Evolutionary conservation across 2,797 vertebrate genomes (phyloP), one percentile per base, ranked within the genome.

Genomic region (Dromococcyx pavoninus): DNA sequence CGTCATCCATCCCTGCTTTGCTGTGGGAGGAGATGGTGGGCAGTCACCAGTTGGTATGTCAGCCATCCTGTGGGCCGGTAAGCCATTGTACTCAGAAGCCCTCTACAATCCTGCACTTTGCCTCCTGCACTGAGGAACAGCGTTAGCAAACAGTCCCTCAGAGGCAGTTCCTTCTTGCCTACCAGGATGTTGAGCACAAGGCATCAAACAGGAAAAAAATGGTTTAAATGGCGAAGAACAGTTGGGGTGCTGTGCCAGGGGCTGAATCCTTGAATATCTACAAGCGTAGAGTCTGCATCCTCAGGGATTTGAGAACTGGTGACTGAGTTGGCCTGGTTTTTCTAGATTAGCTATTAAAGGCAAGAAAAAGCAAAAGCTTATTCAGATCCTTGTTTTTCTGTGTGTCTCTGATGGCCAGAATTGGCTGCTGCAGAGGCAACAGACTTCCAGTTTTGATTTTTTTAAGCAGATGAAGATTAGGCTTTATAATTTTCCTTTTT

Each of bases 71-170:
- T 75, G 66, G 71, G 35, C 39, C 74, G 17, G 7, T 19, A 6
- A 60, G 23, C 43, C 9, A 1, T 41, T 80, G 69, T 13, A 17
- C 53, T 65, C 39, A 21, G 11, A 13, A 11, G 5, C 43, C 35
- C 25, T 75, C 13, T 71, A 69, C 1, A 3, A 1, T 28, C 32
- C 19, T 43, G 73, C 32, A 7, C 61, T 64, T 46, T 51, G 7
- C 60, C 43, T 43, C 85, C 70, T 56, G 60, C 28, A 25, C 39
- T 44, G 74, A 83, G 83, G 76, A 67, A 3, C 11, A 27, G 69
- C 3, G 0, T 3, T 13, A n/a, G 25, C 72, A 76, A 33, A n/a
- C 7, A 33, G 17, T 12, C 13, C 30, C 35, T 24, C 0, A 0
- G 33, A 28, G 48, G 35, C 33, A 78, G 61, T 61, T 54, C n/a